phyloP scores from a whole-genome alignment of 2,888 invertebrate genomes.

The Lasioglossum lativentre region DNA sequence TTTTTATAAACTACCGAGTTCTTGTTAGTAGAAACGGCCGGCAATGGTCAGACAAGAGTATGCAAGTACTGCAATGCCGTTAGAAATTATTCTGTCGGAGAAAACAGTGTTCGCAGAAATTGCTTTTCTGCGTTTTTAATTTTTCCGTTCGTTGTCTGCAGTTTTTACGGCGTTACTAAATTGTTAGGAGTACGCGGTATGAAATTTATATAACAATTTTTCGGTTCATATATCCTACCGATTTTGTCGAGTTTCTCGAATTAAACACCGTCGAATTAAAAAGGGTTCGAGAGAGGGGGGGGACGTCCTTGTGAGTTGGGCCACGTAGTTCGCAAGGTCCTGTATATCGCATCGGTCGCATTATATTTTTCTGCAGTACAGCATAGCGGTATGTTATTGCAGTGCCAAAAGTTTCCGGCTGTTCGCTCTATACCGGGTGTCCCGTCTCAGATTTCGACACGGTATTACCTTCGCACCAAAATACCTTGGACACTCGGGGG shows the following conservation, averaged over 20 bases:
- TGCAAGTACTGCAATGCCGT: background rate
- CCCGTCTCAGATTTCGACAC: background rate
- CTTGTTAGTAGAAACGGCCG: background rate
- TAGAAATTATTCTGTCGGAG: background rate
- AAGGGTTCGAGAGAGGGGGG: too few species aligned
- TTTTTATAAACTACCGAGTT: background rate
- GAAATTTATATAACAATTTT: too few species aligned
- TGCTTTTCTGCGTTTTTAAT: background rate
- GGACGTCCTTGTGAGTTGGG: background rate
- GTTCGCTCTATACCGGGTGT: constrained; percentile 30
- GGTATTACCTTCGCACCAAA: constrained; percentile 5
- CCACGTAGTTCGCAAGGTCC: background rate
- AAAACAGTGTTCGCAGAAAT: background rate
- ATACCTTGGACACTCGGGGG: constrained; percentile 1
- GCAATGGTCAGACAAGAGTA: background rate
- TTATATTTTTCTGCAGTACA: constrained; percentile 69
- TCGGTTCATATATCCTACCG: too few species aligned
- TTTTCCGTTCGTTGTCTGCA: background rate
- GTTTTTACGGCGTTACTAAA: too few species aligned
- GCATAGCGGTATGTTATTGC: constrained; percentile 52
- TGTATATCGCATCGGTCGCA: constrained; percentile 38
- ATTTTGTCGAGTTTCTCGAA: background rate
- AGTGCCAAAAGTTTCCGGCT: constrained; percentile 52
- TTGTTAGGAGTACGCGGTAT: too few species aligned
- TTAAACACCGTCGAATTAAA: background rate